These are phyloP conservation scores for Cerastoderma edule DNA, from an alignment of 2,888 invertebrate genomes.

Conservation along the genomic window DNA sequence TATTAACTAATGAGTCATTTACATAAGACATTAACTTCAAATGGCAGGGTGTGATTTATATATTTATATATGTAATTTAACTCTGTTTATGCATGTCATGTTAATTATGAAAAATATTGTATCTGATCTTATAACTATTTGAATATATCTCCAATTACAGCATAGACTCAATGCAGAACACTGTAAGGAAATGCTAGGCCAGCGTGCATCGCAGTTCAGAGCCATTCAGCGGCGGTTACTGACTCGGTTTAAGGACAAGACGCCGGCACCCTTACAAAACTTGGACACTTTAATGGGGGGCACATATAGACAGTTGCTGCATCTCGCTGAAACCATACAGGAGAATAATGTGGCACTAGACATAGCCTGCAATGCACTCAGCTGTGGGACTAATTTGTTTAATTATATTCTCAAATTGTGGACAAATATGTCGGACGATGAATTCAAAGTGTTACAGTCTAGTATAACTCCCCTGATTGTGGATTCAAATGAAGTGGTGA, in stretches of 20 bases:
- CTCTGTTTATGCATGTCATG: no score
- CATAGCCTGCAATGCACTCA: slow-evolving; percentile 81
- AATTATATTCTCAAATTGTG: slow-evolving; percentile 83
- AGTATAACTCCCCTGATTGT: slow-evolving; percentile 83
- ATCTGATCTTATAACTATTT: slow-evolving; percentile 1
- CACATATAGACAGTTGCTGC: slow-evolving; percentile 86
- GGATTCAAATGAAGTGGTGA: slow-evolving; percentile 83
- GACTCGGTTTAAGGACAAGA: slow-evolving; percentile 91
- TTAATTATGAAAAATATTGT: no score
- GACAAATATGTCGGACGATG: slow-evolving; percentile 82
- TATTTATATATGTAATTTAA: no score
- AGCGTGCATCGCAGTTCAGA: slow-evolving; percentile 89
- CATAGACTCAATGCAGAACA: slow-evolving; percentile 75
- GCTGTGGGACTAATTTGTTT: slow-evolving; percentile 83
- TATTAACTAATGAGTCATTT: no score
- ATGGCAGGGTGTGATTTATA: no score
- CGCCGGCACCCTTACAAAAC: slow-evolving; percentile 89
- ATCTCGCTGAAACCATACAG: slow-evolving; percentile 81
- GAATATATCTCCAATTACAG: slow-evolving; percentile 60
- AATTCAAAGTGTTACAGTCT: slow-evolving; percentile 81
- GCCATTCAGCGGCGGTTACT: slow-evolving; percentile 91
- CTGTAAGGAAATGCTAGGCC: slow-evolving; percentile 84
- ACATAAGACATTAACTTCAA: no score
- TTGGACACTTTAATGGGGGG: slow-evolving; percentile 90
- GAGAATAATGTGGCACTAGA: slow-evolving; percentile 80